phyloP scores from a whole-genome alignment of 2,113 vertebrate genomes.

The Pygoscelis antarcticus region DNA sequence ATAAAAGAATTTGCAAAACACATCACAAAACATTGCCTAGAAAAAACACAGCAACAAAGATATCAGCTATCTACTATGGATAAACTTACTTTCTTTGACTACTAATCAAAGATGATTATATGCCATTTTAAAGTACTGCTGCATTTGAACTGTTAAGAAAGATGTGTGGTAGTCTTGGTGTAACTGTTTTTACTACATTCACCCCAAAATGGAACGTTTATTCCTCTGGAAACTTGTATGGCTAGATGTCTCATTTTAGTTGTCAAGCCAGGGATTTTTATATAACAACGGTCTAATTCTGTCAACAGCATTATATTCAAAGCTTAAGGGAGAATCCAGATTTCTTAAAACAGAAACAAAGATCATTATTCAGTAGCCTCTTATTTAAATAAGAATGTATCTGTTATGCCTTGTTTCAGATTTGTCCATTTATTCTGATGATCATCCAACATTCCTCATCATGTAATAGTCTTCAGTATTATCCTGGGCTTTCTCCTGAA shows the following conservation, averaged over 20 bases:
- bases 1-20: not conserved
- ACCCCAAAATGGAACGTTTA: not conserved
- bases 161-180: not conserved
- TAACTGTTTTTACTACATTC: not conserved
- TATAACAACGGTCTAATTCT: constrained; percentile 25
- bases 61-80: not conserved
- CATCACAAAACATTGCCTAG: not conserved
- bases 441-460: not conserved
- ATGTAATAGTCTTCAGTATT: not conserved
- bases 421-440: not conserved
- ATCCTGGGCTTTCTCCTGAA: not conserved
- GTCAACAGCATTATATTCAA: constrained; percentile 15
- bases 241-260: not conserved
- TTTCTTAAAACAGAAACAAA: constrained; percentile 7
- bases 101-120: not conserved
- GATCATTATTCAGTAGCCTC: not conserved
- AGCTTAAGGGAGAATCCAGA: not conserved
- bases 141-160: not conserved
- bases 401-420: not conserved
- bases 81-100: not conserved
- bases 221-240: not conserved
- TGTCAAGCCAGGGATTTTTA: not conserved
- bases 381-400: not conserved
- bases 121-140: not conserved
- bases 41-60: not conserved